Base-by-base conservation (phyloP, 2,888 invertebrate species). In the Miltochrista miniata region DNA sequence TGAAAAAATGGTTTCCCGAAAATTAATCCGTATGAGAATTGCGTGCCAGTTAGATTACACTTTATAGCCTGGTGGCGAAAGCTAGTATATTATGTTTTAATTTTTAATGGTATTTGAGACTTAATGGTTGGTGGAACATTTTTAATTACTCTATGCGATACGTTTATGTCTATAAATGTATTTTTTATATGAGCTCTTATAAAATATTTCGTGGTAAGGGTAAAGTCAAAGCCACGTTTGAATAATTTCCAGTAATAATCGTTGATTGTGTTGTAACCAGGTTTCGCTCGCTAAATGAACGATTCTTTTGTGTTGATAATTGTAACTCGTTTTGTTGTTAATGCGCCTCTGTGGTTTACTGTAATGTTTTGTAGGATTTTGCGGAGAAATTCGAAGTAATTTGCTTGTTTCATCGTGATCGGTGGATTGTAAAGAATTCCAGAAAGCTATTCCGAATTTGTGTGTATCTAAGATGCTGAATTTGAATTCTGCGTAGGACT, bases 241-340 rank as follows among this genome's bases (percentile, higher is more conserved):
- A 66, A 64, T 68, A 72, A 70, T 51, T 64, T 58, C 46, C 39
- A 49, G 64, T 54, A 62, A 70, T 72, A 67, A 68, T 58, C 58
- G 61, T 53, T 72, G 62, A 68, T 71, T 72, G 70, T 64, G 54
- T 52, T 47, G 53, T 54, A 51, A 61, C 57, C 53, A 55, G 56
- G 60, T 55, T 33, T 62, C 45, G 33, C 48, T 63, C 51, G 57
- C 54, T 55, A 49, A 59, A 59, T 59, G 56, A 64, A 55, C 40
- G 59, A 70, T 30, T 59, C 70, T 65, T 68, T 69, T 68, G 63
- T 55, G 50, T 48, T 55, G 18, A 45, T 61, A 63, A 68, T 63
- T 68, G 54, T 53, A 47, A 60, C 54, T 48, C 54, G 48, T 54
- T 54, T 54, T 48, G 48, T 54, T 53, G 52, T 57, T 59, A 68